phyloP scores from a whole-genome alignment of 2,797 vertebrate species.

The Dermochelys coriacea region DNA sequence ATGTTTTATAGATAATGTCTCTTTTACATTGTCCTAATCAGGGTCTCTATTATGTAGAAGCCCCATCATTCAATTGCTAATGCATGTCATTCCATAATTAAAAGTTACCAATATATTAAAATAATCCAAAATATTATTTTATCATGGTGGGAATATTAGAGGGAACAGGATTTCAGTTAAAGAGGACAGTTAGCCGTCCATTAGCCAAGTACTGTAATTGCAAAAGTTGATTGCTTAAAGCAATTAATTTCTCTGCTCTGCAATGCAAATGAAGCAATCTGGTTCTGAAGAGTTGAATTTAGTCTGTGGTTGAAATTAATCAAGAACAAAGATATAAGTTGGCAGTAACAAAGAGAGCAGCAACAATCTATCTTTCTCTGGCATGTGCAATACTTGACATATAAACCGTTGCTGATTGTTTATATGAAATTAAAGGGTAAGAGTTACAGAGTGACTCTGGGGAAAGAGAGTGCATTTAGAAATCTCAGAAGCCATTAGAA shows the following conservation, averaged over 20 bases:
- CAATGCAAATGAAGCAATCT: conserved; percentile 64
- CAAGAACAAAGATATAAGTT: conserved; percentile 56
- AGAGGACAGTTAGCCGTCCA: conserved; percentile 55
- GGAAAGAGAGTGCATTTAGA: background rate
- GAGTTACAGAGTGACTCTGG: conserved; percentile 18
- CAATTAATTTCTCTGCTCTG: conserved; percentile 65
- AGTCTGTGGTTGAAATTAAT: conserved; percentile 61
- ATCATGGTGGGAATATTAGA: conserved; percentile 52
- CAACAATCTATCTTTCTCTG: conserved; percentile 47
- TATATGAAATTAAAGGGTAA: conserved; percentile 54
- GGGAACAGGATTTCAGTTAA: conserved; percentile 42
- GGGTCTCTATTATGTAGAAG: conserved; percentile 36
- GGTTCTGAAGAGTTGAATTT: conserved; percentile 61
- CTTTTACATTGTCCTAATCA: conserved; percentile 11
- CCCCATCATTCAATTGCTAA: conserved; percentile 57
- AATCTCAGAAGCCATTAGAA: conserved; percentile 11
- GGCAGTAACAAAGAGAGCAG: conserved; percentile 38
- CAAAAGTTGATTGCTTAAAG: conserved; percentile 56
- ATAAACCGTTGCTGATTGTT: conserved; percentile 43
- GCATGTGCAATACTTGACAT: background rate
- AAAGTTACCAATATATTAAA: conserved; percentile 58
- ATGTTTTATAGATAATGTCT: conserved; percentile 37
- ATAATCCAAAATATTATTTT: conserved; percentile 50
- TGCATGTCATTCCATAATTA: conserved; percentile 59
- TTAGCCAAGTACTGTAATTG: conserved; percentile 56